Evolutionary conservation across 1,140 invertebrate species (phyloP), one percentile per base, ranked within the genome.

Genomic region (Glomeris maerens): DNA sequence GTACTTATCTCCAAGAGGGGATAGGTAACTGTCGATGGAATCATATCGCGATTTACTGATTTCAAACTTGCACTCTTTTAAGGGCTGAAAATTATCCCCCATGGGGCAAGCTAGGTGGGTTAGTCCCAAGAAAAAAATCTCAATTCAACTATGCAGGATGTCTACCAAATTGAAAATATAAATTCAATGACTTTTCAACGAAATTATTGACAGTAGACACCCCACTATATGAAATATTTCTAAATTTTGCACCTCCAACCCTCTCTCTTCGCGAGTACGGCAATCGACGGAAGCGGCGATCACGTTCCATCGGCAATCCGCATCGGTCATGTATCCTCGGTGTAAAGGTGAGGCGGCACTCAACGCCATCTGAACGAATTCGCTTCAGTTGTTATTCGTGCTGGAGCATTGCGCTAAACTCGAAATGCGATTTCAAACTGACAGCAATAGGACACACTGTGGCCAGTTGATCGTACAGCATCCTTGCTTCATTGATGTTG

Each of bases 21-120:
- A 96, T 10, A 99, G 72, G 66, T 98, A 99, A 1, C 85, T 93
- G 68, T 97, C 92, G 41, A 98, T 95, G 1, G 93, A 95, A 67
- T 95, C 94, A 65, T 98, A 99, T 29, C 96, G 74, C 4, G 93
- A 97, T 69, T 99, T 99, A 49, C 80, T 79, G 55, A 99, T 98
- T 41, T 78, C 76, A 71, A 92, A 83, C 71, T 83, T 80, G 64
- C 81, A 76, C 52, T 80, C 70, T 60, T 80, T 74, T 3, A 88
- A 67, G 17, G 84, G 83, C 27, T 51, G 27, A 49, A 45, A 14
- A 50, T 3, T 25, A n/a, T n/a, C n/a, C n/a, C n/a, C n/a, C n/a
- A n/a, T n/a, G n/a, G n/a, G n/a, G n/a, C n/a, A n/a, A n/a, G n/a
- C n/a, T n/a, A n/a, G n/a, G n/a, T n/a, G n/a, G n/a, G n/a, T n/a